Evolutionary conservation across 2,113 vertebrate genomes (phyloP).

Genomic region (Laterallus jamaicensis): DNA sequence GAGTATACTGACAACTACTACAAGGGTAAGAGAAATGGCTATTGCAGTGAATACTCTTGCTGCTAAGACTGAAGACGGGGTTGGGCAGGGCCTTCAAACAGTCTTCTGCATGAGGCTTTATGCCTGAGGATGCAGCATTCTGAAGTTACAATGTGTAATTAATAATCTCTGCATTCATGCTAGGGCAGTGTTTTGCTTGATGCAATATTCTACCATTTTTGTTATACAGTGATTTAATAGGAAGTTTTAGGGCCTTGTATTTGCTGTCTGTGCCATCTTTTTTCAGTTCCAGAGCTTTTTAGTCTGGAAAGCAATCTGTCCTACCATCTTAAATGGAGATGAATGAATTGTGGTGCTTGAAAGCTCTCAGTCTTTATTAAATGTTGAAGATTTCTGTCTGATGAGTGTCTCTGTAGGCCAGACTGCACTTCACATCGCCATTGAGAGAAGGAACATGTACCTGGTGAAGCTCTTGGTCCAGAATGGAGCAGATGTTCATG

Average conservation of each 20-base stretch:
- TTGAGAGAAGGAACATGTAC: slow-evolving; percentile 88
- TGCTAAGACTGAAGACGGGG: neutral
- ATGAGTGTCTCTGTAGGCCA: slow-evolving; percentile 79
- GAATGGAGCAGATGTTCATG: slow-evolving; percentile 89
- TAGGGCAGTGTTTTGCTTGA: neutral
- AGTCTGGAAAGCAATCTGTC: neutral
- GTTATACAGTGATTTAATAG: neutral
- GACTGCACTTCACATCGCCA: slow-evolving; percentile 93
- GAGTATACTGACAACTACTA: slow-evolving; percentile 89
- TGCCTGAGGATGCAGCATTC: neutral
- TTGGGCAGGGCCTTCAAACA: neutral
- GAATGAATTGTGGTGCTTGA: neutral
- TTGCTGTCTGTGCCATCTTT: neutral
- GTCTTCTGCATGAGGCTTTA: neutral
- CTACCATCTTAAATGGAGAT: neutral
- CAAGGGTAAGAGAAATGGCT: slow-evolving; percentile 77
- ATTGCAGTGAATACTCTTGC: neutral
- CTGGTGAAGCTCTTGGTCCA: slow-evolving; percentile 88
- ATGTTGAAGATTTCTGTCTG: neutral
- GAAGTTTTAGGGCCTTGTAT: neutral
- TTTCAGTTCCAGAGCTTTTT: neutral
- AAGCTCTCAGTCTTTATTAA: neutral
- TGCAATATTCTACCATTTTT: neutral
- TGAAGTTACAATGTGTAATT: neutral
- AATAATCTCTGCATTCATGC: neutral